Evolutionary conservation across 2,888 invertebrate species (phyloP).

Genomic region (Steromphala cineraria): DNA sequence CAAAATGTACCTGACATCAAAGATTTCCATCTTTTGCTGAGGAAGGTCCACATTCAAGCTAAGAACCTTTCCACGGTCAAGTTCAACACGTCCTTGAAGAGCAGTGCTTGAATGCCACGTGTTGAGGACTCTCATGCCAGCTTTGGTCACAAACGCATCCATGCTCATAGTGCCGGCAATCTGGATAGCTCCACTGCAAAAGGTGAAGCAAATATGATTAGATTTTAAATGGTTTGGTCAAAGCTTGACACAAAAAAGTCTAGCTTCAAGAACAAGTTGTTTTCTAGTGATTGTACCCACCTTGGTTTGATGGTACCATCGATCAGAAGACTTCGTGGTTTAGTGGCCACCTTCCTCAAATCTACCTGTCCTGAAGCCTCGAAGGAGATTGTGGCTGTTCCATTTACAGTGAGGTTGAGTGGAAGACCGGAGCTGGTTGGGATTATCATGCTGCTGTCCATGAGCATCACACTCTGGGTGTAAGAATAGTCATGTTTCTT

Average conservation of each 20-base stretch:
- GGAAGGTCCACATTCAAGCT: slow-evolving; percentile 88
- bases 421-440: slow-evolving; percentile 89
- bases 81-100: slow-evolving; percentile 83
- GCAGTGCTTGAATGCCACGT: slow-evolving; percentile 90
- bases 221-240: too few relatives aligned
- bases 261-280: not conserved
- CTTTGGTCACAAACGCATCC: slow-evolving; percentile 86
- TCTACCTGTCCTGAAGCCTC: slow-evolving; percentile 89
- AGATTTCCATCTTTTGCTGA: slow-evolving; percentile 88
- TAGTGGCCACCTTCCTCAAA: slow-evolving; percentile 74
- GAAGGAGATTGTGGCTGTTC: slow-evolving; percentile 89
- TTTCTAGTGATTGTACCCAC: slow-evolving; percentile 74
- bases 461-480: slow-evolving; percentile 86
- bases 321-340: slow-evolving; percentile 81
- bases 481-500: slow-evolving; percentile 57
- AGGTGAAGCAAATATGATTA: too few relatives aligned
- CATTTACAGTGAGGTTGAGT: slow-evolving; percentile 88
- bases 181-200: slow-evolving; percentile 86
- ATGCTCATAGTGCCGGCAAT: slow-evolving; percentile 90
- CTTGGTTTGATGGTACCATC: slow-evolving; percentile 88
- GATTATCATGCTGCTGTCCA: slow-evolving; percentile 90
- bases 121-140: slow-evolving; percentile 88
- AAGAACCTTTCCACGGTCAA: slow-evolving; percentile 83
- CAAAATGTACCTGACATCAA: slow-evolving; percentile 80
- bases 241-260: too few relatives aligned